These are phyloP conservation scores for Latrodectus elegans DNA, from an alignment of 2,888 invertebrate species.

Conservation along the genomic window DNA sequence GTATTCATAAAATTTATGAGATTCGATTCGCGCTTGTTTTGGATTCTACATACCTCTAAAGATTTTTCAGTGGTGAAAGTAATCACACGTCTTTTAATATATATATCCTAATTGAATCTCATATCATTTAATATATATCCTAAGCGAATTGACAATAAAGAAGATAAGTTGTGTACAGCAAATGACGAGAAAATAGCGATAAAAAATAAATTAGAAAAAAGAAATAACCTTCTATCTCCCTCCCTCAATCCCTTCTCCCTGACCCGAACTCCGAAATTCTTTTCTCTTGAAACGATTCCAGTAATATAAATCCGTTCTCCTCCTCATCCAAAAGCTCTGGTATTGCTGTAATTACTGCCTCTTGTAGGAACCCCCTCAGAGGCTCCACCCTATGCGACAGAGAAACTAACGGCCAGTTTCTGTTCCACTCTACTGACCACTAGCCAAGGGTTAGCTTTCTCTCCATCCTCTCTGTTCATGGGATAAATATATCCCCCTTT, in stretches of 20 bases:
- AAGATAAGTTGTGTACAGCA: neutral
- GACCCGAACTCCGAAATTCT: slow-evolving; percentile 43
- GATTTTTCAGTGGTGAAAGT: too few relatives aligned
- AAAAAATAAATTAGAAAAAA: neutral
- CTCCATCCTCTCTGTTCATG: slow-evolving; percentile 10
- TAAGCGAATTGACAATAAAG: neutral
- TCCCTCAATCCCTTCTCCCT: slow-evolving; percentile 1
- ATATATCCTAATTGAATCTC: too few relatives aligned
- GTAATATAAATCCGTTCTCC: slow-evolving; percentile 65
- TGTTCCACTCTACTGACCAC: slow-evolving; percentile 67
- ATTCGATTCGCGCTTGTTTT: too few relatives aligned
- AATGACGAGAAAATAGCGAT: slow-evolving; percentile 14
- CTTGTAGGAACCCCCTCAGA: slow-evolving; percentile 45
- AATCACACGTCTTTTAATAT: too few relatives aligned
- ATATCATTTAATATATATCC: too few relatives aligned
- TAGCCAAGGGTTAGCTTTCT: slow-evolving; percentile 42
- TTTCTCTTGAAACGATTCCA: slow-evolving; percentile 53
- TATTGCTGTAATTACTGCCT: slow-evolving; percentile 66
- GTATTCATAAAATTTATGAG: too few relatives aligned
- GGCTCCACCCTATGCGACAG: slow-evolving; percentile 31
- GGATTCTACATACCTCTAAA: too few relatives aligned
- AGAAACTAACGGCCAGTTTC: slow-evolving; percentile 67
- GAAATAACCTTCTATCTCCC: slow-evolving; percentile 24
- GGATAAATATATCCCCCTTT: slow-evolving; percentile 49
- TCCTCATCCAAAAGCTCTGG: slow-evolving; percentile 40